A percentile compares a stretch with the other conserved stretches of the same genome.
phyloP scores from a whole-genome alignment of 2,888 invertebrate species.

The Ischnus inquisitorius region DNA sequence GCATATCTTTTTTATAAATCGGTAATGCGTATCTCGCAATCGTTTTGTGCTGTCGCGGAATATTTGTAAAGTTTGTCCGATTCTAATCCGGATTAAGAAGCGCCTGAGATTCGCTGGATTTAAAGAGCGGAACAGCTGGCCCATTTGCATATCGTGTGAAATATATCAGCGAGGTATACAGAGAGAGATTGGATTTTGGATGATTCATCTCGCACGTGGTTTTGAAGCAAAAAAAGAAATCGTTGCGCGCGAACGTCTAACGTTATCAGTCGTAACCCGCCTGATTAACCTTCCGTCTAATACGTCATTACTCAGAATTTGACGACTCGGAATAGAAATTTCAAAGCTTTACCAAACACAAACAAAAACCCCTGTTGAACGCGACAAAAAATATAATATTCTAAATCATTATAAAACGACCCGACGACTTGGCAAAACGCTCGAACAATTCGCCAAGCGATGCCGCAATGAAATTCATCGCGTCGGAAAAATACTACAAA shows the following conservation, averaged over 20 bases:
- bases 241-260: no score
- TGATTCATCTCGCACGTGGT: no score
- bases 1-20: background rate
- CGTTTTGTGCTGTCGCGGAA: no score
- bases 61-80: background rate
- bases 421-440: background rate
- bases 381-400: no score
- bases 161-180: no score
- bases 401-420: background rate
- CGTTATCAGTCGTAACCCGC: no score
- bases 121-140: background rate
- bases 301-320: no score
- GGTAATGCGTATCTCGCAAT: background rate
- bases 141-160: background rate
- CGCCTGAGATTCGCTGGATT: conserved; percentile 12
- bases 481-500: background rate
- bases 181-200: no score
- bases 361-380: background rate
- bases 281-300: no score
- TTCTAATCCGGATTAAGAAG: conserved; percentile 25
- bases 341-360: background rate
- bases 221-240: background rate
- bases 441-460: background rate
- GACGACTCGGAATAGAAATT: background rate
- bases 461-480: background rate